Evolutionary conservation across 2,888 invertebrate species (phyloP).

Genomic region (Tachina fera): DNA sequence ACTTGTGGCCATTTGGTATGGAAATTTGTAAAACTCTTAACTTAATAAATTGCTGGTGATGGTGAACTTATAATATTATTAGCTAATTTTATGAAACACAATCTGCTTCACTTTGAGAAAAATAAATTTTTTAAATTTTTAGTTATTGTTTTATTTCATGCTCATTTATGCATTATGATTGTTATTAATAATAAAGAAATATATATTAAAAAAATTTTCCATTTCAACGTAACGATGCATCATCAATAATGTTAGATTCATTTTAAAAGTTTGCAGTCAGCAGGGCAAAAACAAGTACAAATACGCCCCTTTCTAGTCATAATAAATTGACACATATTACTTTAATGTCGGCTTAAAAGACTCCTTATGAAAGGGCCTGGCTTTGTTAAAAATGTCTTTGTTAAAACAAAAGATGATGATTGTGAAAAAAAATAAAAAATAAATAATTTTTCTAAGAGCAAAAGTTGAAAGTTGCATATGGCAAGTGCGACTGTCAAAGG

Average conservation of each 20-base stretch:
- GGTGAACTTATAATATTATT: not conserved
- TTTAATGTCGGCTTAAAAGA: constrained; percentile 66
- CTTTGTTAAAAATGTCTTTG: constrained; percentile 67
- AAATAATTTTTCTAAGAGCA: not conserved
- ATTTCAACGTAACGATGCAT: constrained; percentile 65
- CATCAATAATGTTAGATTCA: constrained; percentile 38
- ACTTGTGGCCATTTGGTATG: constrained; percentile 21
- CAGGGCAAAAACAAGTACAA: constrained; percentile 11
- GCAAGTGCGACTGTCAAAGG: not conserved
- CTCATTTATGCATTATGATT: constrained; percentile 5
- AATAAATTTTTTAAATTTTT: constrained; percentile 50
- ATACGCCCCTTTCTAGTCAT: constrained; percentile 72
- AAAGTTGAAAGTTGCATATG: not conserved
- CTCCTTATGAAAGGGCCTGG: constrained; percentile 63
- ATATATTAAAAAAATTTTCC: constrained; percentile 20
- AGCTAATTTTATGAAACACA: not conserved
- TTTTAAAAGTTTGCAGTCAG: constrained; percentile 16
- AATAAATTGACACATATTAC: constrained; percentile 72
- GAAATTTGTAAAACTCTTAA: not conserved
- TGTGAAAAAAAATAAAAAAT: not conserved
- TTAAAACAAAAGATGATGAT: constrained; percentile 54
- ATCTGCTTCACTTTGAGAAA: constrained; percentile 2
- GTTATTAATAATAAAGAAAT: constrained; percentile 51
- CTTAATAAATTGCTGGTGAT: not conserved
- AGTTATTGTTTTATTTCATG: constrained; percentile 6